Conservation (phyloP, 2,888 invertebrate species). For the Zele albiditarsus region DNA sequence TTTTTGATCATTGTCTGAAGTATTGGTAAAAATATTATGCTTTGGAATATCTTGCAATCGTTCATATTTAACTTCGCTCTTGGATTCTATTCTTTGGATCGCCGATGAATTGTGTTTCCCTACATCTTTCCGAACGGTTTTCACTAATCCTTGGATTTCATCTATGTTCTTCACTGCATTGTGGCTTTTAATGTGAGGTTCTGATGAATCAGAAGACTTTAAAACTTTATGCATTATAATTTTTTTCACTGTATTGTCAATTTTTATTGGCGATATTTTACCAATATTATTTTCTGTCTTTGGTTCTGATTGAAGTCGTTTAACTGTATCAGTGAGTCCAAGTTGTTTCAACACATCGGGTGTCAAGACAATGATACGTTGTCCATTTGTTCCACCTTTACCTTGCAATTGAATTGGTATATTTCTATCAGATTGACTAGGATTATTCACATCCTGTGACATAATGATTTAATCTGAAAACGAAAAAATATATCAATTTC, state of each 20-base stretch:
- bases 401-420: constrained; percentile 21
- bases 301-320: constrained; percentile 3
- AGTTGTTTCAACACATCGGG: constrained; percentile 46
- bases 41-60: neutral
- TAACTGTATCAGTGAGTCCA: constrained; percentile 34
- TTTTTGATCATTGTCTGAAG: neutral
- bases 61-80: neutral
- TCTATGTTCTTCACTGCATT: neutral
- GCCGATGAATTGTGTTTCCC: neutral
- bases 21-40: neutral
- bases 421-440: constrained; percentile 1
- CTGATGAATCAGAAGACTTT: neutral
- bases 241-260: neutral
- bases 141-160: neutral
- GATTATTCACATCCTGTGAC: neutral
- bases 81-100: neutral
- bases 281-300: neutral
- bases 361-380: constrained; percentile 44
- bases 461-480: neutral
- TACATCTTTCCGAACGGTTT: neutral
- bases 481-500: too few species aligned
- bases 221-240: neutral
- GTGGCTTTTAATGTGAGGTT: neutral
- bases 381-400: constrained; percentile 4
- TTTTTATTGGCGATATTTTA: neutral